Base-by-base conservation (phyloP, 2,113 vertebrate species). In the Craseonycteris thonglongyai region DNA sequence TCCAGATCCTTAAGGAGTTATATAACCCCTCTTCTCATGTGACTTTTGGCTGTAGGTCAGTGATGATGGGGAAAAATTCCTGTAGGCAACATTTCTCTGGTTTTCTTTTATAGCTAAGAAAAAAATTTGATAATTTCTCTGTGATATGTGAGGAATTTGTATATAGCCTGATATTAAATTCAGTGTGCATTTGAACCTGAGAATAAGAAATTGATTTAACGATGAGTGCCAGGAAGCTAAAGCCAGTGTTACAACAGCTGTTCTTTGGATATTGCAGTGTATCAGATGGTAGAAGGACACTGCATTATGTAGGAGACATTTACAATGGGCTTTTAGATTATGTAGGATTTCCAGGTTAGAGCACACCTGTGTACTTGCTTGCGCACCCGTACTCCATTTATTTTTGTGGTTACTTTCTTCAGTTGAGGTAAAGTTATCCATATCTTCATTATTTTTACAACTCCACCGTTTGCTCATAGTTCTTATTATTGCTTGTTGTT, bases 101-200 rank as follows among this genome's bases (percentile, higher is more conserved):
- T 59, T 96, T 92, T 76, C 87, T 92, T 91, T 83, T 76, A 90
- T 75, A 84, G 51, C 45, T 58, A 40, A 90, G 80, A 61, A 93
- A 88, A 84, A 93, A 51, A 24, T 42, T 66, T 35, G 65, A 1
- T 92, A 14, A 63, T 93, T 81, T 91, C 6, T 61, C 35, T 89
- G 11, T 86, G 71, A 74, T 63, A 74, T 38, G 28, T 80, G 26
- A 89, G 47, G 58, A 92, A 61, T 88, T 96, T 69, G 18, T 76
- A 7, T 61, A 11, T 47, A 40, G 26, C 51, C 21, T 88, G 22
- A 26, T 65, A 51, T 66, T n/a, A 75, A 45, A 54, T 65, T 42
- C 38, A 69, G 0, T 61, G 65, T 85, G 19, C 35, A 71, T 90
- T 38, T 51, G 75, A 72, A 81, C 33, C 33, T 68, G 22, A 94